A percentile compares a stretch with the other conserved stretches of the same genome.
Conservation (phyloP, 2,888 invertebrate genomes). For the Parthenolecanium corni region DNA sequence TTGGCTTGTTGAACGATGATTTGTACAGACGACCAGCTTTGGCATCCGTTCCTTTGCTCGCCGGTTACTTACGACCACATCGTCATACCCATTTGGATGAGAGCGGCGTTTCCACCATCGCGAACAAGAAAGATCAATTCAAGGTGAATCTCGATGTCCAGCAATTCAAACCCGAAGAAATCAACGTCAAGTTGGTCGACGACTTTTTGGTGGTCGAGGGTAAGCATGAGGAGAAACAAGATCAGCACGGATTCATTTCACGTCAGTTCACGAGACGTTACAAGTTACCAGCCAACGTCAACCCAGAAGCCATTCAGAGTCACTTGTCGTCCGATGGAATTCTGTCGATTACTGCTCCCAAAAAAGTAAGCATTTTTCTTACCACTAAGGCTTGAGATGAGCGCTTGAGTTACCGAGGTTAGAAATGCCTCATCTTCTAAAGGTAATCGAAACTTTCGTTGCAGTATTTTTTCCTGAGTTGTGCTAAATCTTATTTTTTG, state of each 20-base stretch:
- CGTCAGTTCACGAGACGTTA: slow-evolving; percentile 40
- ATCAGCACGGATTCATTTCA: slow-evolving; percentile 40
- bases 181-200: slow-evolving; percentile 40
- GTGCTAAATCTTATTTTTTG: too few relatives aligned
- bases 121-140: slow-evolving; percentile 33
- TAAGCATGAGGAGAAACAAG: slow-evolving; percentile 40
- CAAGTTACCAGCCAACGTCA: slow-evolving; percentile 39
- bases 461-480: background rate
- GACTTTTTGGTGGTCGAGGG: slow-evolving; percentile 39
- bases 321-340: slow-evolving; percentile 39
- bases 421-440: too few relatives aligned
- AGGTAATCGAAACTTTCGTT: background rate
- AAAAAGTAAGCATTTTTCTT: slow-evolving; percentile 14
- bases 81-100: slow-evolving; percentile 31
- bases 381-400: background rate
- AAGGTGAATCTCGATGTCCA: slow-evolving; percentile 40
- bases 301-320: slow-evolving; percentile 37
- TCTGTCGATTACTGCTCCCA: slow-evolving; percentile 36
- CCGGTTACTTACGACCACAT: slow-evolving; percentile 34
- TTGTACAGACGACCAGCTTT: slow-evolving; percentile 21
- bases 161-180: slow-evolving; percentile 41
- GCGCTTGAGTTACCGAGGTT: slow-evolving; percentile 4
- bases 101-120: slow-evolving; percentile 34
- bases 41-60: slow-evolving; percentile 28
- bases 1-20: slow-evolving; percentile 31